These are phyloP conservation scores for Ifrita kowaldi DNA, from an alignment of 2,113 vertebrate species.

Conservation along the genomic window DNA sequence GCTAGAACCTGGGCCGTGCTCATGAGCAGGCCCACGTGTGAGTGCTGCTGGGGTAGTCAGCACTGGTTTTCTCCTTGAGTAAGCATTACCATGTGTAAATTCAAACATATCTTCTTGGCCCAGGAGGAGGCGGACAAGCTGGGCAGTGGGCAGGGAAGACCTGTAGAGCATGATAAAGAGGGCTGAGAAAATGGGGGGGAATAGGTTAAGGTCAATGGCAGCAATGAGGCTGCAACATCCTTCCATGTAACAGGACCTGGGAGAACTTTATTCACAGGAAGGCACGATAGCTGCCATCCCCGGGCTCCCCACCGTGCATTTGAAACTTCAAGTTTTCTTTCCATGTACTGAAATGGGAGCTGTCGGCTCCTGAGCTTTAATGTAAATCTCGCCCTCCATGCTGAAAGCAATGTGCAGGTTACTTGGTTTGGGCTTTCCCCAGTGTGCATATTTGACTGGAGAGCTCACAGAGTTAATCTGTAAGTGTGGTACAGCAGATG, in stretches of 20 bases:
- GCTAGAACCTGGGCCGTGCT: accelerated
- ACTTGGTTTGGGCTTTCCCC: not conserved
- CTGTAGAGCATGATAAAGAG: not conserved
- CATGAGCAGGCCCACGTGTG: not conserved
- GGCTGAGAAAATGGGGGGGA: not conserved
- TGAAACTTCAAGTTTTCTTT: not conserved
- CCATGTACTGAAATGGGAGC: not conserved
- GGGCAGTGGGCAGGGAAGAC: not conserved
- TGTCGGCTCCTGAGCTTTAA: not conserved
- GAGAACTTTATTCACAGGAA: not conserved
- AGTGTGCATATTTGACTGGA: not conserved
- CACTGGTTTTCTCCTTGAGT: slow-evolving; percentile 19
- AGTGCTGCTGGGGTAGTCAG: not conserved
- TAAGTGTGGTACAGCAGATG: not conserved
- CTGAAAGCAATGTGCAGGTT: not conserved
- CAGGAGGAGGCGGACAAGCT: not conserved
- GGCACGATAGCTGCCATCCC: accelerated
- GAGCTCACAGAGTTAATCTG: not conserved
- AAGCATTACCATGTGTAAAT: not conserved
- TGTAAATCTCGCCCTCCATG: not conserved
- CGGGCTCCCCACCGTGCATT: not conserved
- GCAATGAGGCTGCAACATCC: not conserved
- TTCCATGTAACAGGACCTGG: not conserved
- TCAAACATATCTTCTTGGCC: not conserved
- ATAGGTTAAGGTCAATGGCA: not conserved